Percentiles rank a stretch among this genome's conserved stretches.
Evolutionary conservation across 2,797 vertebrate genomes (phyloP).

Genomic region (Myioborus melanocephalus): DNA sequence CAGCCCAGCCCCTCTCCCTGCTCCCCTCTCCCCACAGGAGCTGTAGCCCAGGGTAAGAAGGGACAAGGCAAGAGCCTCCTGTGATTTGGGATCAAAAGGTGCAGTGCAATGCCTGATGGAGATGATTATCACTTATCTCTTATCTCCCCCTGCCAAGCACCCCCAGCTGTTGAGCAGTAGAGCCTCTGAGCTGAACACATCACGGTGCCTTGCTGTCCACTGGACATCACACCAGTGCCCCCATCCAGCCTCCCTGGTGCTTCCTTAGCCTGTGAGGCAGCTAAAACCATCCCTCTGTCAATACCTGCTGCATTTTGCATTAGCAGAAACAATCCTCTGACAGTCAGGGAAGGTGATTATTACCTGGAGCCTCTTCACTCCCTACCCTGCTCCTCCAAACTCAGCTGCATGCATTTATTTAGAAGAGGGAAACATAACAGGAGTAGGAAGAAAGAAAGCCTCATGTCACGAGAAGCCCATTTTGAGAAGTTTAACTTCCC

Average conservation of each 20-base stretch:
- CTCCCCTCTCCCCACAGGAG: neutral
- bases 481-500: constrained; percentile 8
- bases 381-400: neutral
- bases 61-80: neutral
- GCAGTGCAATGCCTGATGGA: neutral
- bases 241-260: neutral
- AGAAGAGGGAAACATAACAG: neutral
- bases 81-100: neutral
- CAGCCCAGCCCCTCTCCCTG: neutral
- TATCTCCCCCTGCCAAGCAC: neutral
- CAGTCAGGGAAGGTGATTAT: constrained; percentile 15
- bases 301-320: constrained; percentile 22
- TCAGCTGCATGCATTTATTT: neutral
- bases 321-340: constrained; percentile 28
- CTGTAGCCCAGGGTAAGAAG: neutral
- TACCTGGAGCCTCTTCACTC: neutral
- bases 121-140: constrained; percentile 9
- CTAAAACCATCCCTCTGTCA: neutral
- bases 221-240: constrained; percentile 17
- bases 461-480: neutral
- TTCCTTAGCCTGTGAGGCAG: neutral
- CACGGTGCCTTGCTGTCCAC: neutral
- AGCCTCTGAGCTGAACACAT: neutral
- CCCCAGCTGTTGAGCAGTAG: neutral
- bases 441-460: neutral